A percentile compares a stretch with the other conserved stretches of the same genome.
Evolutionary conservation across 2,113 vertebrate genomes (phyloP).

Genomic region (Verasper variegatus): DNA sequence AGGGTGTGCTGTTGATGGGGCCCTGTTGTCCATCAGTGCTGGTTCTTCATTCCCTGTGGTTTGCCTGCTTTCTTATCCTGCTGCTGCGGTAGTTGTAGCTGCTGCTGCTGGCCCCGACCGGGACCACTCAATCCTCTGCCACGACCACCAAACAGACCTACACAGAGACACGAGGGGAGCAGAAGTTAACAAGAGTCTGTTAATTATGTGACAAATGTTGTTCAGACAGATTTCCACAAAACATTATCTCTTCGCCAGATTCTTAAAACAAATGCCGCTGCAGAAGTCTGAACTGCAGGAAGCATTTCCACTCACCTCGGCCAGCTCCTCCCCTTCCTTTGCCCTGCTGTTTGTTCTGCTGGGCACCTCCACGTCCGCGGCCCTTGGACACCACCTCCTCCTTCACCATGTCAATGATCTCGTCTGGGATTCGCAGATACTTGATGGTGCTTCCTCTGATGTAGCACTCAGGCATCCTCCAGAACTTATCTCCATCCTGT

Average conservation of each 20-base stretch:
- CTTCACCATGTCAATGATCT: conserved; percentile 99
- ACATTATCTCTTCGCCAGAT: too few relatives aligned
- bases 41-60: conserved; percentile 87
- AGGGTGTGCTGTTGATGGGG: conserved; percentile 3
- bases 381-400: conserved; percentile 96
- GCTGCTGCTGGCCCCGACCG: conserved; percentile 86
- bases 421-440: conserved; percentile 95
- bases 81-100: conserved; percentile 83
- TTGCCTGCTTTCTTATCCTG: conserved; percentile 93
- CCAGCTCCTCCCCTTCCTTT: conserved; percentile 90
- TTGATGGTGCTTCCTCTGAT: conserved; percentile 98
- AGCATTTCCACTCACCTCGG: conserved; percentile 82
- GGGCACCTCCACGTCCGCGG: conserved; percentile 90
- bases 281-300: neutral
- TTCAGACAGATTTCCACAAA: too few relatives aligned
- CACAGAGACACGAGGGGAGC: neutral
- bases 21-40: conserved; percentile 77
- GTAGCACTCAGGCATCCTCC: conserved; percentile 99
- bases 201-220: neutral
- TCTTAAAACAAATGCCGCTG: neutral
- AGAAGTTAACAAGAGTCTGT: neutral
- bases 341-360: conserved; percentile 96
- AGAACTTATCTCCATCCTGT: conserved; percentile 98
- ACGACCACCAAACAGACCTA: conserved; percentile 94
- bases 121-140: conserved; percentile 86